Conservation (phyloP, 1,140 invertebrate genomes). For the Mya arenaria region DNA sequence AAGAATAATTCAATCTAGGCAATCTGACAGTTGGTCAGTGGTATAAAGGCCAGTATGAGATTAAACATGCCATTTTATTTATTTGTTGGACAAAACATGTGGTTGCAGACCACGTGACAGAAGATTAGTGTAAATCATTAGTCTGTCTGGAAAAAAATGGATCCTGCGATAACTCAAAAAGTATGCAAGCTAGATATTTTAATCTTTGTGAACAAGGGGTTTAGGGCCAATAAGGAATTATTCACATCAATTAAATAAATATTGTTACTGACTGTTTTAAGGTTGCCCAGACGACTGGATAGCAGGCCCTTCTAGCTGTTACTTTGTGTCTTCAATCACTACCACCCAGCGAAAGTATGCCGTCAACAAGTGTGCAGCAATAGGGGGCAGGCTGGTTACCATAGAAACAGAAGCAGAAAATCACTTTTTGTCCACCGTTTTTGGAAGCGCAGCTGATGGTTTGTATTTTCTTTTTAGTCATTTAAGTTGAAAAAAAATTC, state of each 20-base stretch:
- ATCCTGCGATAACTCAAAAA: neutral
- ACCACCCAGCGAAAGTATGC: constrained; percentile 52
- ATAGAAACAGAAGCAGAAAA: constrained; percentile 84
- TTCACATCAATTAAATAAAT: neutral
- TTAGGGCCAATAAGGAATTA: neutral
- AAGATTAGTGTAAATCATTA: neutral
- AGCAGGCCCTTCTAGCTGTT: constrained; percentile 62
- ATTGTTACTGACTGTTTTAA: neutral
- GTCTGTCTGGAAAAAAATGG: neutral
- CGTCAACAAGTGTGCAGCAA: constrained; percentile 45
- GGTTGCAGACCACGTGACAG: neutral
- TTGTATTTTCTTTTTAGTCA: too few species aligned
- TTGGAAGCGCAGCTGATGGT: too few species aligned
- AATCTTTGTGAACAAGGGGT: neutral
- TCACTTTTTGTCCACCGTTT: constrained; percentile 84
- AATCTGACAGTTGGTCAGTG: too few species aligned
- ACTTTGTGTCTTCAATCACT: constrained; percentile 43
- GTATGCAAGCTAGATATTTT: neutral
- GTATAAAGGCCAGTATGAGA: too few species aligned
- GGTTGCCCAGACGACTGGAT: constrained; percentile 63
- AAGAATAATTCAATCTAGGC: too few species aligned
- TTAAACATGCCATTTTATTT: too few species aligned
- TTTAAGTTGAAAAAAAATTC: too few species aligned
- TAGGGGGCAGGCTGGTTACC: constrained; percentile 82
- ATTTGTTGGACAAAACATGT: too few species aligned